Percentiles rank a stretch among this genome's conserved stretches.
These are phyloP conservation scores for Syngnathus floridae DNA, from an alignment of 2,113 vertebrate genomes.

Conservation along the genomic window DNA sequence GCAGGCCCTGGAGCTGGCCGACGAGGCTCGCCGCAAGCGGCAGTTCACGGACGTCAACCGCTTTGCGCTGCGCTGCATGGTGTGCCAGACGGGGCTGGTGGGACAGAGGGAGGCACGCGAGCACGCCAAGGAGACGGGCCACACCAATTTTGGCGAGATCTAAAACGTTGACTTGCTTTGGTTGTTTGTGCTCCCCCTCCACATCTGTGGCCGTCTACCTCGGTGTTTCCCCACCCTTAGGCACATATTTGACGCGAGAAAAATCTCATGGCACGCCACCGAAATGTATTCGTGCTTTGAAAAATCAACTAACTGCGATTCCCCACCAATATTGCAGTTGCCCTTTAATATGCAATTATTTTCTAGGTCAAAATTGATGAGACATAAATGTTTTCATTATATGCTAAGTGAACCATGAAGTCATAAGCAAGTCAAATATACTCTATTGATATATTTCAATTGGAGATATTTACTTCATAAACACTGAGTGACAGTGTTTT, in stretches of 20 bases:
- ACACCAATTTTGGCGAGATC: conserved; percentile 95
- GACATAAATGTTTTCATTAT: no score
- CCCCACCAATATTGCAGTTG: no score
- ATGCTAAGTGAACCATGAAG: no score
- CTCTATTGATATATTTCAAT: no score
- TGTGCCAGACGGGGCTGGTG: conserved; percentile 91
- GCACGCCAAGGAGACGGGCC: conserved; percentile 93
- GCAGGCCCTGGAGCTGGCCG: conserved; percentile 88
- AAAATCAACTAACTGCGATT: no score
- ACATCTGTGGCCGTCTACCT: conserved; percentile 5
- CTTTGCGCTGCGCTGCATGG: conserved; percentile 90
- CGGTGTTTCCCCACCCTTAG: neutral
- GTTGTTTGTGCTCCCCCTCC: neutral
- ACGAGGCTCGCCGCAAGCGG: conserved; percentile 86
- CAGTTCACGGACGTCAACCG: conserved; percentile 93
- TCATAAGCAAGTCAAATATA: no score
- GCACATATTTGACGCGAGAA: neutral
- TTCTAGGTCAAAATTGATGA: no score
- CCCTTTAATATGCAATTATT: no score
- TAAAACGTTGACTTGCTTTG: conserved; percentile 56
- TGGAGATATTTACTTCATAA: no score
- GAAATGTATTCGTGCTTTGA: neutral
- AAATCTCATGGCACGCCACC: neutral
- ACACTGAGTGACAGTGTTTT: no score
- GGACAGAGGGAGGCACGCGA: conserved; percentile 91